phyloP scores from a whole-genome alignment of 2,113 vertebrate genomes.

The Ia io region DNA sequence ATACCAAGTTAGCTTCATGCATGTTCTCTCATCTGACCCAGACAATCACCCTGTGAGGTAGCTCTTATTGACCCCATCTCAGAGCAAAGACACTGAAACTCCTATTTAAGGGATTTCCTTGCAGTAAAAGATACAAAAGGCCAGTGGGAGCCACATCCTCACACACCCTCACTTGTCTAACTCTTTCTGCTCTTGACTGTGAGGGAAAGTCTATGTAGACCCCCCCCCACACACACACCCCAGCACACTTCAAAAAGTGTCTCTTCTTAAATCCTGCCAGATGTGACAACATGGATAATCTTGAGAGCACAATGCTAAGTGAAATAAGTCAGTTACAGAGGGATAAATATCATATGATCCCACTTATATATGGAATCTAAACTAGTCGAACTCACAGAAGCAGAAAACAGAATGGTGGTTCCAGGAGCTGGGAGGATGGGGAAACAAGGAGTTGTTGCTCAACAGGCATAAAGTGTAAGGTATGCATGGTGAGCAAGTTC shows the following conservation, averaged over 20 bases:
- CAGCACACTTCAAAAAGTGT: background rate
- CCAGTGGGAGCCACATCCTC: background rate
- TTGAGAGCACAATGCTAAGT: background rate
- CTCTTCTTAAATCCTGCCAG: background rate
- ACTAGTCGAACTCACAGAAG: background rate
- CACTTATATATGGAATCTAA: background rate
- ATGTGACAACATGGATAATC: background rate
- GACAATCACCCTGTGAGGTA: background rate
- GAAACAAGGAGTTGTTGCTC: background rate
- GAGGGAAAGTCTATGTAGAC: background rate
- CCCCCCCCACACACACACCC: background rate
- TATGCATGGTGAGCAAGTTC: background rate
- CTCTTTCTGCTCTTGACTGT: background rate
- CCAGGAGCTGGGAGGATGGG: no score
- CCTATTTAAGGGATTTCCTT: background rate
- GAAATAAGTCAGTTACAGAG: background rate
- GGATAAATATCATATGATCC: background rate
- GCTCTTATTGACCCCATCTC: background rate
- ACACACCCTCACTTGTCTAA: background rate
- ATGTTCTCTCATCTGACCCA: background rate
- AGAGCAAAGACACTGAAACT: background rate
- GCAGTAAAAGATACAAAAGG: background rate
- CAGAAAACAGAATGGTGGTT: background rate
- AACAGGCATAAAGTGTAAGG: background rate
- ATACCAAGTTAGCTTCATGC: background rate